Evolutionary conservation across 2,797 vertebrate species (phyloP).

Genomic region (Melanogrammus aeglefinus): DNA sequence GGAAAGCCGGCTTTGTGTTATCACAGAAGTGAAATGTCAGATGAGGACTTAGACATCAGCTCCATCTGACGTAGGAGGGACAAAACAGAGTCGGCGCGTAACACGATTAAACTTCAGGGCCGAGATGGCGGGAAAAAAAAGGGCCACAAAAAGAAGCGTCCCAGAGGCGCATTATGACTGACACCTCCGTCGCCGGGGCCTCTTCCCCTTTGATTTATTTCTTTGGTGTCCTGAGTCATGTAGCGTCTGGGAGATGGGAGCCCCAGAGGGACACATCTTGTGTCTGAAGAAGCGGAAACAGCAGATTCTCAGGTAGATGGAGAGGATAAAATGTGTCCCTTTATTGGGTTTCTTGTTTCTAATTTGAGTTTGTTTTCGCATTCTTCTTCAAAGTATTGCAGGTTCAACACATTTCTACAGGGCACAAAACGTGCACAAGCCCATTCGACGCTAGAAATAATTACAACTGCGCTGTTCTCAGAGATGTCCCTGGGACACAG

Average conservation of each 20-base stretch:
- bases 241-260: not conserved
- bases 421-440: too few relatives aligned
- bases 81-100: not conserved
- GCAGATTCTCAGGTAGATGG: not conserved
- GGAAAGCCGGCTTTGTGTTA: not conserved
- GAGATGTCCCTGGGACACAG: constrained; percentile 19
- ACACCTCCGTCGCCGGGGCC: too few relatives aligned
- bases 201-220: too few relatives aligned
- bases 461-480: constrained; percentile 15
- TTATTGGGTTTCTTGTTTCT: not conserved
- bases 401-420: not conserved
- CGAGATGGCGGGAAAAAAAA: too few relatives aligned
- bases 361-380: not conserved
- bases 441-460: not conserved
- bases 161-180: too few relatives aligned
- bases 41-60: not conserved
- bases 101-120: not conserved
- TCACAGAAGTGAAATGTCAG: constrained; percentile 2
- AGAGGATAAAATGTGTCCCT: not conserved
- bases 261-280: not conserved
- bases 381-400: not conserved
- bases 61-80: not conserved
- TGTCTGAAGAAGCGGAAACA: not conserved
- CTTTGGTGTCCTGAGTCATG: not conserved
- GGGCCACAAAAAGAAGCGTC: too few relatives aligned